Conservation (phyloP, 2,888 invertebrate genomes). For the Cryptocheilus praepositus region DNA sequence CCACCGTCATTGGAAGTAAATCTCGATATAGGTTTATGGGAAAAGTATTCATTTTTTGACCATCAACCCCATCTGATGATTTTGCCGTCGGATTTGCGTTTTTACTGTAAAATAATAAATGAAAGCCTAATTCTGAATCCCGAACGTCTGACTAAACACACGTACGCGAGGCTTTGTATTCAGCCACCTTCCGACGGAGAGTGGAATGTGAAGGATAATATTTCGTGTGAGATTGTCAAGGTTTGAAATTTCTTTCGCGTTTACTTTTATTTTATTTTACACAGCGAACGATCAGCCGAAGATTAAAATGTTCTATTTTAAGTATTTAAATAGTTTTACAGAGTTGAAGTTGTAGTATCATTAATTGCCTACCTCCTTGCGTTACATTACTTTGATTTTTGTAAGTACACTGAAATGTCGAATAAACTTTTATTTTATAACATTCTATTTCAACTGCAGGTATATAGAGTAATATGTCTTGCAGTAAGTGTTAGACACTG, state of each 20-base stretch:
- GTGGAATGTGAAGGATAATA: constrained; percentile 56
- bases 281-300: not conserved
- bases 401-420: too few species aligned
- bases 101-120: constrained; percentile 86
- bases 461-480: too few species aligned
- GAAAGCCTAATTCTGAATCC: constrained; percentile 91
- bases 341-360: too few species aligned
- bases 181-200: constrained; percentile 36
- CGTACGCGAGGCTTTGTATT: constrained; percentile 84
- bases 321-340: too few species aligned
- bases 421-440: too few species aligned
- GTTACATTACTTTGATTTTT: too few species aligned
- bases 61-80: constrained; percentile 88
- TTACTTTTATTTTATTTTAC: not conserved
- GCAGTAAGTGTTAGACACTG: too few species aligned
- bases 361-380: too few species aligned
- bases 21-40: constrained; percentile 84
- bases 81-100: constrained; percentile 89
- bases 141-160: constrained; percentile 86
- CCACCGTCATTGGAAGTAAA: constrained; percentile 82
- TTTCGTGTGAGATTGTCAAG: constrained; percentile 68
- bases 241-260: constrained; percentile 35
- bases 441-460: too few species aligned
- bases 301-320: too few species aligned
- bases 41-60: constrained; percentile 83